phyloP scores from a whole-genome alignment of 2,797 vertebrate species.

The Catharus ustulatus region DNA sequence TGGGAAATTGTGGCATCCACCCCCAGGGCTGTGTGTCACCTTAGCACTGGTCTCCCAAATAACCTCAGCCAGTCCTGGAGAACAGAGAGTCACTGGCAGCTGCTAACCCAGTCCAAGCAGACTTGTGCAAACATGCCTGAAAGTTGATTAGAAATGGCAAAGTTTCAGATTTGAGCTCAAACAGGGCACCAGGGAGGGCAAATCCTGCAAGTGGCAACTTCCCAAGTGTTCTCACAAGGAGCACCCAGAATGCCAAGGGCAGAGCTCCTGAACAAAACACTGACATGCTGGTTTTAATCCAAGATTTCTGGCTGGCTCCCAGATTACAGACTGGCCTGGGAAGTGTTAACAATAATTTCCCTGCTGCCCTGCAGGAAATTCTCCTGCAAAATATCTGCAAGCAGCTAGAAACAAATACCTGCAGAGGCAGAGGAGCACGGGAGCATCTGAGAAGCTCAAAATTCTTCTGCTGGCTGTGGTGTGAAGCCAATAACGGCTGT shows the following conservation, averaged over 20 bases:
- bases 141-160: background rate
- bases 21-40: background rate
- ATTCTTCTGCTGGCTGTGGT: background rate
- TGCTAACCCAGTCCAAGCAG: background rate
- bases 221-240: background rate
- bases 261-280: background rate
- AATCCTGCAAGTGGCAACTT: background rate
- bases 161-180: background rate
- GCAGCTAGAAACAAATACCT: background rate
- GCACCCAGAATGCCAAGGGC: background rate
- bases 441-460: background rate
- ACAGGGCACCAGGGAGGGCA: background rate
- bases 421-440: background rate
- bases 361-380: background rate
- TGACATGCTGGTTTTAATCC: background rate
- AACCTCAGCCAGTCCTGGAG: background rate
- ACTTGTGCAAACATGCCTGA: background rate
- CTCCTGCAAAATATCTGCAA: background rate
- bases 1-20: background rate
- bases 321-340: background rate
- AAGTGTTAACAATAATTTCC: background rate
- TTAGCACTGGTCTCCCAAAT: background rate
- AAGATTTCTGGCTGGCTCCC: background rate
- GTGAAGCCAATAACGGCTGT: background rate
- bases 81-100: accelerated